phyloP scores from a whole-genome alignment of 2,797 vertebrate species.

The Coregonus sp. region DNA sequence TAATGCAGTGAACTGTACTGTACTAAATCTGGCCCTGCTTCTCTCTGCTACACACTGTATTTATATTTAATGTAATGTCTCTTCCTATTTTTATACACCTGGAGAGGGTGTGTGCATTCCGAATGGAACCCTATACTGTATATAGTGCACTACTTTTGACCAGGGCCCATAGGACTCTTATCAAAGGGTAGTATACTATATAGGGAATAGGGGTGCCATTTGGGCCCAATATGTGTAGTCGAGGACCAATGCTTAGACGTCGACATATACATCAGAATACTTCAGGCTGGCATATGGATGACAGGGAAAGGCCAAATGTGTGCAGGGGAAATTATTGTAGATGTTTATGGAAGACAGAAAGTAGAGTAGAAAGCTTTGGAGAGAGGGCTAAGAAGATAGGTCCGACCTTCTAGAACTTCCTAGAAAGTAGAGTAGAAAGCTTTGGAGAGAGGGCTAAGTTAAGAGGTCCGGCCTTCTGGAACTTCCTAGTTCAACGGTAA shows the following conservation, averaged over 20 bases:
- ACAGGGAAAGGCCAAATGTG: not conserved
- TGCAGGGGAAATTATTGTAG: not conserved
- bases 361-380: too few species aligned
- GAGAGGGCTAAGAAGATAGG: too few species aligned
- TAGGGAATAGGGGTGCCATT: not conserved
- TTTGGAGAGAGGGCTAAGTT: too few species aligned
- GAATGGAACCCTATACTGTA: not conserved
- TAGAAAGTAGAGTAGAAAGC: too few species aligned
- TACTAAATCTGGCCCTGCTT: constrained; percentile 64
- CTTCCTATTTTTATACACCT: constrained; percentile 36
- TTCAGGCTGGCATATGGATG: too few species aligned
- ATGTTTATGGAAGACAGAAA: too few species aligned
- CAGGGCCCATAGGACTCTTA: not conserved
- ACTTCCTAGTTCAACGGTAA: too few species aligned
- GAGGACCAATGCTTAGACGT: not conserved
- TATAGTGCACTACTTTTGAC: not conserved
- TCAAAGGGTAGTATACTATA: not conserved
- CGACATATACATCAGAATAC: not conserved
- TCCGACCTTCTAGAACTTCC: too few species aligned
- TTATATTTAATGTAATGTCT: constrained; percentile 48
- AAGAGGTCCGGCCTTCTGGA: too few species aligned
- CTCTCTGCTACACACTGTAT: constrained; percentile 50
- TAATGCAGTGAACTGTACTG: constrained; percentile 49
- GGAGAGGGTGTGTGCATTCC: not conserved
- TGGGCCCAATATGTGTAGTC: constrained; percentile 3